Base-by-base conservation (phyloP, 2,113 vertebrate genomes). In the Oryzias javanicus region DNA sequence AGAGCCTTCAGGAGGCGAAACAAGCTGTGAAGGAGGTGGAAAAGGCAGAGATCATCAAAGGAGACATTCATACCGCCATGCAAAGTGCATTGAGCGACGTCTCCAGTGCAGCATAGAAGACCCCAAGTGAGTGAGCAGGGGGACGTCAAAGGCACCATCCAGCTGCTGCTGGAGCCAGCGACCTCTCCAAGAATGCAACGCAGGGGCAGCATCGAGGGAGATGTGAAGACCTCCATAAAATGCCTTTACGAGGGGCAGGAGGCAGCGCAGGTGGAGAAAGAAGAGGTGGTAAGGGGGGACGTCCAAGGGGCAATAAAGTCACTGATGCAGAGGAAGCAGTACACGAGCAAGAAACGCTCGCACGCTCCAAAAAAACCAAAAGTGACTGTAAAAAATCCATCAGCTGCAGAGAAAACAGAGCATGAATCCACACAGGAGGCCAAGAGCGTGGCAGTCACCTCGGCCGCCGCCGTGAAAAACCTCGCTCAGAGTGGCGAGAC, bases 1-100 rank as follows among this genome's bases (percentile, higher is more conserved):
- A 79, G 74, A 93, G 86, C 66, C 90, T 96, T 60, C 90, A 94
- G 83, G 91, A 94, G 78, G 91, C 89, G 6, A 91, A 91, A 42
- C 83, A 88, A 53, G 76, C 85, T 60, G 86, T 93, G 54, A 94
- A 93, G 83, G 88, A 90, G 25, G 60, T 92, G 10, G 88, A 89
- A 47, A 94, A 90, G 78, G 91, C 91, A 67, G 78, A 86, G 66
- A 61, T 90, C 42, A 73, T 91, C 45, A 91, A 77, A 85, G 88
- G 91, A 20, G 87, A 92, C 65, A 86, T 89, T 56, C 80, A 92
- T 22, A 83, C 63, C 0, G 80, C 89, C 35, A 79, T 85, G 81
- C 85, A 83, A 61, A 89, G 64, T 80, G n/a, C n/a, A n/a, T 77
- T 88, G 25, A 60, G 79, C 12, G 91, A 91, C 27, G 88, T 86